Evolutionary conservation across 2,888 invertebrate species (phyloP), one percentile per base, ranked within the genome.

Genomic region (Ferrisia virgata): DNA sequence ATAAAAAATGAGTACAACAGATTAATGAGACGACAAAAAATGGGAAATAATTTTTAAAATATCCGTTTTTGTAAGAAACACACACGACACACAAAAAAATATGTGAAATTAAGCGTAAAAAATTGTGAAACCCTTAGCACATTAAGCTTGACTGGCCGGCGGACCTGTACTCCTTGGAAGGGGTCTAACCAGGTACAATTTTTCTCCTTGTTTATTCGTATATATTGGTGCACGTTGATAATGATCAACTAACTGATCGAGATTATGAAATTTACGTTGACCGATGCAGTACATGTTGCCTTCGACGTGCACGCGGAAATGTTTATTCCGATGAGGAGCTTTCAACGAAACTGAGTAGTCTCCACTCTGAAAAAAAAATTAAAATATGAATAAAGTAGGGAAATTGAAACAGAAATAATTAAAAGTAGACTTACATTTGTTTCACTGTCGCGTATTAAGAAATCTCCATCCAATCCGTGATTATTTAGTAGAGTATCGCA

Each of bases 171-270:
- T 89, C 88, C 93, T 93, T 82, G 96, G 96, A 89, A 99, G 92
- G 86, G 99, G 94, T 88, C 97, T 94, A 88, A 98, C 96, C 87
- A 99, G 93, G 91, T 96, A 99, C 85, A 99, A 92, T 90, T 98
- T 98, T 90, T 99, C 99, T 87, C 97, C 97, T 89, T 96, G 95
- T 89, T 96, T 96, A 91, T 96, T 97, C 88, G 97, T 98, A 91
- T 98, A 99, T 89, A 99, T 99, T 87, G 99, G 99, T 87, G 99
- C 97, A 89, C 96, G 94, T 91, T 97, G 98, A 92, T 99, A 99
- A 91, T 99, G 99, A 89, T 96, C 95, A 87, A 99, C 98, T 87
- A 99, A 92, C 89, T 97, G 97, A 89, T 99, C 98, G 88, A 99
- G 91, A 85, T 96, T 94, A 88, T 95, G 94, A 91, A 99, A 99